These are phyloP conservation scores for Spialia ferax DNA, from an alignment of 2,888 invertebrate species.

Conservation along the genomic window DNA sequence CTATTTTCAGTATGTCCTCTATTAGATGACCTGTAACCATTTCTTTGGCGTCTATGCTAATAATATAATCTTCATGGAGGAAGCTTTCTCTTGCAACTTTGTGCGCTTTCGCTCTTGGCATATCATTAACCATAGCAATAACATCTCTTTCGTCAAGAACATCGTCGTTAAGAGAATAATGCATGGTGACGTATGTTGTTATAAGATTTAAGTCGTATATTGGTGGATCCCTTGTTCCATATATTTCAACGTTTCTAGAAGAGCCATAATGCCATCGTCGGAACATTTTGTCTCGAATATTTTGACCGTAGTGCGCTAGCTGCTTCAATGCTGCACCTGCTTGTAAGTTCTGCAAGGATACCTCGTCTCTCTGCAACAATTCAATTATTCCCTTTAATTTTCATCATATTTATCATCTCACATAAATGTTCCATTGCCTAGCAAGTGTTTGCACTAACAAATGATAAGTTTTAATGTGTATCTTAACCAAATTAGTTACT, in stretches of 20 bases:
- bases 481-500: too few species aligned
- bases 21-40: slow-evolving; percentile 66
- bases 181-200: slow-evolving; percentile 61
- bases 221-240: slow-evolving; percentile 59
- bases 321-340: slow-evolving; percentile 66
- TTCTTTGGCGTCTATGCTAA: slow-evolving; percentile 60
- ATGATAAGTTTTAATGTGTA: too few species aligned
- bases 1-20: slow-evolving; percentile 48
- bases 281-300: slow-evolving; percentile 63
- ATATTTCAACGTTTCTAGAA: slow-evolving; percentile 52
- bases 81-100: slow-evolving; percentile 63
- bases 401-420: not conserved
- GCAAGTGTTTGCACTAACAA: too few species aligned
- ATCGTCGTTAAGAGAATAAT: slow-evolving; percentile 63
- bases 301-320: slow-evolving; percentile 70
- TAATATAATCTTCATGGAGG: slow-evolving; percentile 60
- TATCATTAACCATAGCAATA: slow-evolving; percentile 60
- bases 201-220: slow-evolving; percentile 61
- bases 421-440: not conserved
- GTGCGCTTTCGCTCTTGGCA: slow-evolving; percentile 60
- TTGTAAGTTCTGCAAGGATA: slow-evolving; percentile 24
- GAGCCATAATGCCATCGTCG: slow-evolving; percentile 61
- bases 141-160: slow-evolving; percentile 65
- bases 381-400: not conserved
- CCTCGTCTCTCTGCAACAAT: slow-evolving; percentile 15